Evolutionary conservation across 1,140 invertebrate species (phyloP), one percentile per base, ranked within the genome.

Genomic region (Brachystomella parvula): DNA sequence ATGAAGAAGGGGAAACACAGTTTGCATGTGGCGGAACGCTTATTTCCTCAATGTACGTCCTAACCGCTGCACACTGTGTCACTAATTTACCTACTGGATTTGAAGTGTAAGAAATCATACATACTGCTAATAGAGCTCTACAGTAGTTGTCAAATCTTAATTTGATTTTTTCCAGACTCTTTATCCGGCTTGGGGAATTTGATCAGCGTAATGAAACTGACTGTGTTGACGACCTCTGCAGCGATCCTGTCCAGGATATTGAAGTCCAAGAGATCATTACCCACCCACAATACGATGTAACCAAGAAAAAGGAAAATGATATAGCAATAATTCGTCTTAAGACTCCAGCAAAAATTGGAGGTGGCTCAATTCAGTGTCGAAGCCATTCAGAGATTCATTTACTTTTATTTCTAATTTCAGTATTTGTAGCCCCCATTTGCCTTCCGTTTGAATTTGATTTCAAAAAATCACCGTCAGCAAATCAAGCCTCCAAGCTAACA

Each of bases 231-330:
- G 60, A 35, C 1, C 0, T 76, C n/a, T 87, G 86, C 67, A 79
- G 82, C 1, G 81, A 82, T 12, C 78, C 75, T 57, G 79, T 81
- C 30, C 81, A 86, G 77, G 83, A 86, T 69, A 80, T 85, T 26
- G 63, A 71, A 1, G 79, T 86, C 21, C 83, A 83, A 24, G 75
- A 76, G 69, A 65, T 80, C 1, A 78, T 83, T 9, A 71, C 77
- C 0, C 86, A 87, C 77, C 60, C 63, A 65, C 9, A 66, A 2
- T 71, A 66, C 35, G 66, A 71, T 30, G 32, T 59, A 19, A 63
- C 29, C 1, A 47, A 66, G 3, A 68, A 64, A 24, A 67, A 69
- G 47, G 68, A 73, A 49, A 69, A 75, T 32, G 74, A 75, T 56
- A 75, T 75, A 60, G 74, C 73, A 15, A 53, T 75, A 0, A 24